Base-by-base conservation (phyloP, 2,888 invertebrate genomes). In the Carterocephalus palaemon region DNA sequence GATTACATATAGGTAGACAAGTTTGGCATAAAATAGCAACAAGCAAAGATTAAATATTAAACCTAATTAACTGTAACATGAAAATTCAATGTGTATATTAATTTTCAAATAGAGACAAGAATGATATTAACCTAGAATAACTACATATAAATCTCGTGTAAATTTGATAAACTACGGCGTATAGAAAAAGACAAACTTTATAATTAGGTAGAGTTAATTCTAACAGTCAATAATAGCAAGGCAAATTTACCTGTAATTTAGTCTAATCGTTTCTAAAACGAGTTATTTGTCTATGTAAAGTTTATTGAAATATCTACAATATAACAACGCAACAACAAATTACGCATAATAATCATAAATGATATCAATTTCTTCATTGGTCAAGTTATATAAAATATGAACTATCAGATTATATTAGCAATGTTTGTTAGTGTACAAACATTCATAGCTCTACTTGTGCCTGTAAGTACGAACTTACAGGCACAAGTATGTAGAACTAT, bases 151-250 rank as follows among this genome's bases (percentile, higher is more conserved):
- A 36, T 36, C 22, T 43, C 36, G 28, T 43, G 36, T 36, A 43
- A 36, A 43, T 36, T 43, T 36, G 29, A 43, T 16, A 12, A 36
- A 36, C 16, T 36, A 29, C 16, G 5, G 15, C 22, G n/a, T 28
- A 43, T 16, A 36, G 32, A 36, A 36, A 32, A 42, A 36, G 37
- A 28, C 42, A 45, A 43, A 38, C 8, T 31, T 16, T 36, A 46
- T 39, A 37, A 32, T 29, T 20, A n/a, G n/a, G n/a, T n/a, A n/a
- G n/a, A n/a, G n/a, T n/a, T n/a, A 39, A 59, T 62, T 63, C 54
- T 67, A 72, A 79, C 76, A 78, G 72, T 75, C 75, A 62, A n/a
- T n/a, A 28, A 65, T 57, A 59, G 66, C 82, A 85, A 85, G 84
- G 84, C 84, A 84, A 83, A 82, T 76, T 64, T 68, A 75, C 78